A percentile compares a stretch with the other conserved stretches of the same genome.
Evolutionary conservation across 2,797 vertebrate species (phyloP).

Genomic region (Megalops cyprinoides): DNA sequence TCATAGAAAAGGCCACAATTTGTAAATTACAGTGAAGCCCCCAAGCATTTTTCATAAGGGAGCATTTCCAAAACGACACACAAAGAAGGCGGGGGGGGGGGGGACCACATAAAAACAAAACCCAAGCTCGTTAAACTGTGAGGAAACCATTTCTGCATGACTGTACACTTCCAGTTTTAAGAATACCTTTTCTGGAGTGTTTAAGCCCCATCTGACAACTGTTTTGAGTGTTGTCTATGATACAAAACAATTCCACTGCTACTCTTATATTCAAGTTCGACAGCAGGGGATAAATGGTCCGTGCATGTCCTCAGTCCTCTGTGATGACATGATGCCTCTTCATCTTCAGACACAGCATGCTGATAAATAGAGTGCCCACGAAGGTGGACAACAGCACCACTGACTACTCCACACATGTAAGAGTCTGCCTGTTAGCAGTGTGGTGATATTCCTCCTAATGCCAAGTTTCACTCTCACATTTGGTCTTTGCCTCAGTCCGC

Average conservation of each 20-base stretch:
- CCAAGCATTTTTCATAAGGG: not conserved
- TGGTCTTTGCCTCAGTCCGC: conserved; percentile 68
- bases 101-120: not conserved
- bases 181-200: not conserved
- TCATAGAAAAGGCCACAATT: not conserved
- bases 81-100: not conserved
- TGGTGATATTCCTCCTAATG: conserved; percentile 57
- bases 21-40: not conserved
- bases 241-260: not conserved
- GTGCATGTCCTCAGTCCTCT: not conserved
- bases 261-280: not conserved
- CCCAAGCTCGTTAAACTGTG: not conserved
- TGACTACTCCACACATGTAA: conserved; percentile 34
- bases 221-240: not conserved
- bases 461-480: conserved; percentile 53
- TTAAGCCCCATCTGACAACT: not conserved
- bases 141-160: not conserved
- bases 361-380: not conserved
- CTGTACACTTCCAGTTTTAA: not conserved
- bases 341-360: not conserved
- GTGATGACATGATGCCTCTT: not conserved
- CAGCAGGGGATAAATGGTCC: not conserved
- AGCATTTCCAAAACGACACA: not conserved
- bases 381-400: conserved; percentile 5
- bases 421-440: conserved; percentile 39